Percentiles rank a stretch among this genome's conserved stretches.
Conservation (phyloP, 2,797 vertebrate species). For the Gouania willdenowi region DNA sequence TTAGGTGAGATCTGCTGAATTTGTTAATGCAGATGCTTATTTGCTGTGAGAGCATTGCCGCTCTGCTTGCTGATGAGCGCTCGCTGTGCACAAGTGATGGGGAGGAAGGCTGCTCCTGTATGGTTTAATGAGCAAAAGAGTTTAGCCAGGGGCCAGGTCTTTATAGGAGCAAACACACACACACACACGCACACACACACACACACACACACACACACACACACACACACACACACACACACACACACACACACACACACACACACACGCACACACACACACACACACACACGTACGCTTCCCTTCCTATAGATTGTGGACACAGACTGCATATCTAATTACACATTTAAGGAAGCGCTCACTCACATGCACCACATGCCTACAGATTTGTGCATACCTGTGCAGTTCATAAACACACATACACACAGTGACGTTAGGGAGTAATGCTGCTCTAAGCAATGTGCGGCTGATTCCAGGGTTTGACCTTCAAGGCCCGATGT, state of each 20-base stretch:
- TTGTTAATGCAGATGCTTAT: constrained; percentile 37
- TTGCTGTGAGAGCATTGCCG: constrained; percentile 12
- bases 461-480: constrained; percentile 29
- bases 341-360: constrained; percentile 9
- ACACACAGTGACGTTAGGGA: constrained; percentile 29
- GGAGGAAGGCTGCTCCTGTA: constrained; percentile 28
- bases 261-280: constrained; percentile 20
- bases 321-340: constrained; percentile 35
- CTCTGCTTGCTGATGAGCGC: constrained; percentile 32
- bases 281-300: constrained; percentile 19
- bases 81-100: constrained; percentile 15
- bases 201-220: constrained; percentile 20
- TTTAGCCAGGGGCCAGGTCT: constrained; percentile 45
- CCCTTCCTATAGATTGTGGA: constrained; percentile 16
- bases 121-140: constrained; percentile 59
- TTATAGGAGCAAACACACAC: constrained; percentile 29
- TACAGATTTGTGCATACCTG: constrained; percentile 34
- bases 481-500: constrained; percentile 64
- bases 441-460: constrained; percentile 63
- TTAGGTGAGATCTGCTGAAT: constrained; percentile 9
- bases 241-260: constrained; percentile 20
- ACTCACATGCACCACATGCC: constrained; percentile 8
- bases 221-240: constrained; percentile 20
- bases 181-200: constrained; percentile 20
- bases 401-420: constrained; percentile 32